These are phyloP conservation scores for Caenorhabditis imperialis DNA, from an alignment of 2,888 invertebrate species.

Conservation along the genomic window DNA sequence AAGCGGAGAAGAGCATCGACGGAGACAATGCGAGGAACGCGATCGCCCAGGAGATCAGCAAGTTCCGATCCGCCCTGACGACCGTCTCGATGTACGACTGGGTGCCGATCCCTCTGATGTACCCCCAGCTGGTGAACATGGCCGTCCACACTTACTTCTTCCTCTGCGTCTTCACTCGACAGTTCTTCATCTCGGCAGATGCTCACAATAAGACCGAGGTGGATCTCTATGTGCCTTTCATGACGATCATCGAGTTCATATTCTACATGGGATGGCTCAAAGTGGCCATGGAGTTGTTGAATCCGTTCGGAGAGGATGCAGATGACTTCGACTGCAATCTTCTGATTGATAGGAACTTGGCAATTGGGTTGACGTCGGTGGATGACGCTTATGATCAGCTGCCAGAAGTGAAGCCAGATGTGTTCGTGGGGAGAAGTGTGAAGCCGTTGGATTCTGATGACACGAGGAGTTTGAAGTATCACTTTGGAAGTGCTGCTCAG, in stretches of 20 bases:
- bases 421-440: conserved; percentile 48
- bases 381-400: conserved; percentile 59
- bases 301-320: conserved; percentile 64
- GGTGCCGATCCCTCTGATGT: conserved; percentile 71
- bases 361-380: conserved; percentile 53
- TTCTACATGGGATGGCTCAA: conserved; percentile 65
- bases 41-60: conserved; percentile 58
- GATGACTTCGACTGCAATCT: conserved; percentile 64
- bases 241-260: conserved; percentile 55
- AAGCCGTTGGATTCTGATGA: conserved; percentile 55
- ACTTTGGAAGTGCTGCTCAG: conserved; percentile 51
- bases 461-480: conserved; percentile 52
- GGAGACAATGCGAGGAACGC: conserved; percentile 54
- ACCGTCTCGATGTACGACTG: conserved; percentile 63
- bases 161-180: conserved; percentile 69
- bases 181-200: conserved; percentile 54
- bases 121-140: conserved; percentile 72
- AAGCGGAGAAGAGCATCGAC: conserved; percentile 56
- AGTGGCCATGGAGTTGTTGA: conserved; percentile 61
- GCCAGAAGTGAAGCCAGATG: conserved; percentile 59
- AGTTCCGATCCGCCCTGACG: conserved; percentile 55
- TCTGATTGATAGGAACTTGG: conserved; percentile 58
- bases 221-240: conserved; percentile 48
- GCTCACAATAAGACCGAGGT: conserved; percentile 60
- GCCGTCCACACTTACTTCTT: conserved; percentile 73